Conservation (phyloP, 2,888 invertebrate species). For the Cyaniris semiargus region DNA sequence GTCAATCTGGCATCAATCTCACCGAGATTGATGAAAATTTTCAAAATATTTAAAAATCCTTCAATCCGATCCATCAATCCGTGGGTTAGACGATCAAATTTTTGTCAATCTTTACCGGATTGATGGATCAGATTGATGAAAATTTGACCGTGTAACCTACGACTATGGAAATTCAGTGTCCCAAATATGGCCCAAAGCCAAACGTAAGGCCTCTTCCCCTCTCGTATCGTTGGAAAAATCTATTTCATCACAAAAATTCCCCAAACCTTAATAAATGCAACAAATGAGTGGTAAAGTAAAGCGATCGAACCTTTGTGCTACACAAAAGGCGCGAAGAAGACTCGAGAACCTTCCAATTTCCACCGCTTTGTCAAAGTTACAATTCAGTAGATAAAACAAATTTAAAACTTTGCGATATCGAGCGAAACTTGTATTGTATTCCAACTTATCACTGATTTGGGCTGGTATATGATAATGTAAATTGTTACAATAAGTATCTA, state of each 20-base stretch:
- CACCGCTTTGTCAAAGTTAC: constrained; percentile 27
- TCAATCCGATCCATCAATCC: too few species aligned
- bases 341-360: constrained; percentile 18
- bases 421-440: not conserved
- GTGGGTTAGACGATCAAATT: too few species aligned
- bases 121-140: too few species aligned
- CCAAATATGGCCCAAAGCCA: too few species aligned
- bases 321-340: constrained; percentile 29
- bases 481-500: too few species aligned
- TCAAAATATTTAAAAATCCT: too few species aligned
- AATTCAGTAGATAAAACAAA: constrained; percentile 1
- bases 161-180: too few species aligned
- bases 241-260: not conserved
- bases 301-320: constrained; percentile 26
- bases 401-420: not conserved
- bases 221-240: not conserved
- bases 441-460: not conserved
- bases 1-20: too few species aligned
- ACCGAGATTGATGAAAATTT: too few species aligned
- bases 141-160: too few species aligned
- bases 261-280: constrained; percentile 10
- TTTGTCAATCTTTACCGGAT: too few species aligned
- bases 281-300: constrained; percentile 21
- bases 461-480: not conserved
- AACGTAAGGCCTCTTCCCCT: not conserved